Percentiles rank a stretch among this genome's conserved stretches.
Conservation (phyloP, 2,888 invertebrate species). For the Chesias legatella region DNA sequence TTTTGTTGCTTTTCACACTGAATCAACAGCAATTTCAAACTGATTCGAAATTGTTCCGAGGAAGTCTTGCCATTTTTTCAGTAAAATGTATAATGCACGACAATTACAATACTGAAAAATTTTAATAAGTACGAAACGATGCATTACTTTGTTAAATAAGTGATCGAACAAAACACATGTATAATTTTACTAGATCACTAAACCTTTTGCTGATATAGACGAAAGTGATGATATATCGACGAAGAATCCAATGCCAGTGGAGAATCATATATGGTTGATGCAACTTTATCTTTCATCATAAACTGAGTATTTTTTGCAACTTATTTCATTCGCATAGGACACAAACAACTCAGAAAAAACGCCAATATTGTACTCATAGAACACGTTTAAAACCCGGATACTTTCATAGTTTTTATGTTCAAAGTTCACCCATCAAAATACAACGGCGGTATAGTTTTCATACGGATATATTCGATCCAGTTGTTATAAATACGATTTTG, state of each 20-base stretch:
- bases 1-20: slow-evolving; percentile 9
- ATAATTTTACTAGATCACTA: too few species aligned
- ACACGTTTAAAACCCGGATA: slow-evolving; percentile 21
- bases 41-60: slow-evolving; percentile 1
- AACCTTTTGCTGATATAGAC: too few species aligned
- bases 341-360: slow-evolving; percentile 18
- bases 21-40: neutral
- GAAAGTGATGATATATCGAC: too few species aligned
- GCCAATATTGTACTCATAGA: slow-evolving; percentile 26
- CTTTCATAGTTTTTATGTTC: slow-evolving; percentile 26
- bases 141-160: too few species aligned
- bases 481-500: slow-evolving; percentile 25
- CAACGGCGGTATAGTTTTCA: slow-evolving; percentile 22
- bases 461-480: slow-evolving; percentile 4
- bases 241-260: too few species aligned
- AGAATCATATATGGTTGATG: too few species aligned
- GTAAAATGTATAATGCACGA: too few species aligned
- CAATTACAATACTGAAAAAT: too few species aligned
- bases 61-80: too few species aligned
- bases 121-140: too few species aligned
- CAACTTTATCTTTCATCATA: neutral
- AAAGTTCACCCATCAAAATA: slow-evolving; percentile 26
- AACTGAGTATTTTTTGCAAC: neutral
- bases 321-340: neutral
- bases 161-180: too few species aligned